These are phyloP conservation scores for Cheiracanthium punctorium DNA, from an alignment of 2,888 invertebrate genomes.

Conservation along the genomic window DNA sequence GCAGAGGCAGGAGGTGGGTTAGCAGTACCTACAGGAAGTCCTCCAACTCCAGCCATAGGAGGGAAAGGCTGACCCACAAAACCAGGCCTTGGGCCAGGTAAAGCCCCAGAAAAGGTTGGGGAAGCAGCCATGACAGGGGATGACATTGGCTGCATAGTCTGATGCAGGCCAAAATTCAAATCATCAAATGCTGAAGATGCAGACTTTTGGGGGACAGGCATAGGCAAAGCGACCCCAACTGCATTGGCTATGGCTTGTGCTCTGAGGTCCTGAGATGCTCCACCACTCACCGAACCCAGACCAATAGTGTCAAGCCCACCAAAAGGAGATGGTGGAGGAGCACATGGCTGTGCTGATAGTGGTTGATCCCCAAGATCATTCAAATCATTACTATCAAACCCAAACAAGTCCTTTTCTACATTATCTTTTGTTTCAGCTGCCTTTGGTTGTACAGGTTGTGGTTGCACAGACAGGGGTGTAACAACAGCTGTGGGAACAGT, in stretches of 20 bases:
- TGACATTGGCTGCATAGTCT: constrained; percentile 50
- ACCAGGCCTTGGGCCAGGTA: constrained; percentile 45
- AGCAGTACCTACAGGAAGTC: constrained; percentile 40
- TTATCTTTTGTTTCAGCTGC: constrained; percentile 18
- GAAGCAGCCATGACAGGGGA: constrained; percentile 44
- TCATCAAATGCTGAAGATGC: constrained; percentile 57
- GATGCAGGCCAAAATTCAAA: constrained; percentile 61
- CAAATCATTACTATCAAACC: constrained; percentile 50
- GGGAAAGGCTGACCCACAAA: constrained; percentile 54
- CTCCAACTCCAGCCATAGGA: constrained; percentile 10
- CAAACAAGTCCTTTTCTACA: constrained; percentile 51
- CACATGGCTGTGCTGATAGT: constrained; percentile 61
- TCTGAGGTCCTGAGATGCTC: constrained; percentile 36
- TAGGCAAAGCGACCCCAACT: constrained; percentile 47
- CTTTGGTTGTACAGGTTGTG: not conserved
- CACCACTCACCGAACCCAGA: constrained; percentile 13
- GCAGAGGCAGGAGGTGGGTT: constrained; percentile 58
- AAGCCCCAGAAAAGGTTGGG: constrained; percentile 26
- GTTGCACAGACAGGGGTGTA: constrained; percentile 43
- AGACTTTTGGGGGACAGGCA: constrained; percentile 17
- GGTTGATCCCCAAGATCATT: constrained; percentile 53
- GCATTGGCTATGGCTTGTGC: constrained; percentile 62
- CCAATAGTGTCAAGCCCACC: constrained; percentile 61
- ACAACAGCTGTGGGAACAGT: constrained; percentile 53
- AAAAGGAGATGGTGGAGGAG: constrained; percentile 71